A percentile compares a stretch with the other conserved stretches of the same genome.
Evolutionary conservation across 2,888 invertebrate genomes (phyloP).

Genomic region (Sarcophaga variegata): DNA sequence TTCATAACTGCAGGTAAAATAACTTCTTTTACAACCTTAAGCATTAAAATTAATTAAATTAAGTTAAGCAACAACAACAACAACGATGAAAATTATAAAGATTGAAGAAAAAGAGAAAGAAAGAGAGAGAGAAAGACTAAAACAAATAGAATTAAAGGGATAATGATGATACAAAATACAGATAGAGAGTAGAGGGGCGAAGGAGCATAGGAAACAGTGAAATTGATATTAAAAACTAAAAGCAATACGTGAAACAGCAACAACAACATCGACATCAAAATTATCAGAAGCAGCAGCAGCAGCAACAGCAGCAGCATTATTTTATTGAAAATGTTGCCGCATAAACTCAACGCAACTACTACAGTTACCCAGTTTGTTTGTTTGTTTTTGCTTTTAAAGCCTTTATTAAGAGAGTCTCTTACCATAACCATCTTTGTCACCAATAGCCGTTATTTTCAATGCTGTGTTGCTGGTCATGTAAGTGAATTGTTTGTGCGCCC

Average conservation of each 20-base stretch:
- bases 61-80: slow-evolving; percentile 39
- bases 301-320: neutral
- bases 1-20: slow-evolving; percentile 6
- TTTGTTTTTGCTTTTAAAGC: neutral
- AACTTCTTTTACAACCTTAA: slow-evolving; percentile 16
- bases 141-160: slow-evolving; percentile 30
- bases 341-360: neutral
- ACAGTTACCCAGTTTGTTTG: neutral
- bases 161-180: slow-evolving; percentile 7
- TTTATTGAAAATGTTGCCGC: slow-evolving; percentile 1
- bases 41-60: slow-evolving; percentile 61
- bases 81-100: slow-evolving; percentile 17
- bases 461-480: neutral
- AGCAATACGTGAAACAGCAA: neutral
- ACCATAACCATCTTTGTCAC: slow-evolving; percentile 28
- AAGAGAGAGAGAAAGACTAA: slow-evolving; percentile 31
- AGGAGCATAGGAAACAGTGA: slow-evolving; percentile 11
- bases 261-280: neutral
- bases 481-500: neutral
- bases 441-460: neutral
- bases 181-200: neutral
- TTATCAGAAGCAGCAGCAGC: neutral
- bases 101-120: slow-evolving; percentile 26
- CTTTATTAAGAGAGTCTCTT: neutral
- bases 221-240: slow-evolving; percentile 47